These are phyloP conservation scores for Mamestra configurata DNA, from an alignment of 1,140 invertebrate genomes.

Conservation along the genomic window DNA sequence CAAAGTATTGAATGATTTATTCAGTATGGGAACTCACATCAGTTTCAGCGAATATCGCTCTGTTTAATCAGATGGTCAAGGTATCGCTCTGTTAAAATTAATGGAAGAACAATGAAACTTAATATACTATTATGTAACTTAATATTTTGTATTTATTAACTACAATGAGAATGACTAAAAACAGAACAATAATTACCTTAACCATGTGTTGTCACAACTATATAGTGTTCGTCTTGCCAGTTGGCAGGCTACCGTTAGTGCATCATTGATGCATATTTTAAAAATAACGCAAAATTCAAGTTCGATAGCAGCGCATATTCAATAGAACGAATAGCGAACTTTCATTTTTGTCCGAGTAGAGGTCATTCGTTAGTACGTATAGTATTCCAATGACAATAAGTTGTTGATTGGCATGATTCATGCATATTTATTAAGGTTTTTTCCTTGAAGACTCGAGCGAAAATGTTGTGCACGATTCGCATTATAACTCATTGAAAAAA, in stretches of 20 bases:
- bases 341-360: conserved; percentile 46
- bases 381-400: conserved; percentile 30
- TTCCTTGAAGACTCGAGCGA: conserved; percentile 21
- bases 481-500: conserved; percentile 19
- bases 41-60: conserved; percentile 46
- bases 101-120: conserved; percentile 83
- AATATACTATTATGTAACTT: conserved; percentile 76
- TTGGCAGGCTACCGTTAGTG: conserved; percentile 63
- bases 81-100: conserved; percentile 72
- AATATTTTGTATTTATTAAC: conserved; percentile 59
- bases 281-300: conserved; percentile 51
- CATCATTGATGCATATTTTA: conserved; percentile 49
- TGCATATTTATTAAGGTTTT: conserved; percentile 30
- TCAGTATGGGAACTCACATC: conserved; percentile 50
- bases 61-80: conserved; percentile 64
- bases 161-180: conserved; percentile 60
- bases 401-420: conserved; percentile 40
- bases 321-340: conserved; percentile 35
- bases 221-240: conserved; percentile 60
- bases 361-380: conserved; percentile 38
- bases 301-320: conserved; percentile 51
- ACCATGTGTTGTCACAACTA: conserved; percentile 51
- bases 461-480: conserved; percentile 27
- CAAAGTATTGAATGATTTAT: conserved; percentile 49
- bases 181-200: conserved; percentile 60